These are phyloP conservation scores for Metaphire vulgaris DNA, from an alignment of 1,140 invertebrate genomes.

Conservation along the genomic window DNA sequence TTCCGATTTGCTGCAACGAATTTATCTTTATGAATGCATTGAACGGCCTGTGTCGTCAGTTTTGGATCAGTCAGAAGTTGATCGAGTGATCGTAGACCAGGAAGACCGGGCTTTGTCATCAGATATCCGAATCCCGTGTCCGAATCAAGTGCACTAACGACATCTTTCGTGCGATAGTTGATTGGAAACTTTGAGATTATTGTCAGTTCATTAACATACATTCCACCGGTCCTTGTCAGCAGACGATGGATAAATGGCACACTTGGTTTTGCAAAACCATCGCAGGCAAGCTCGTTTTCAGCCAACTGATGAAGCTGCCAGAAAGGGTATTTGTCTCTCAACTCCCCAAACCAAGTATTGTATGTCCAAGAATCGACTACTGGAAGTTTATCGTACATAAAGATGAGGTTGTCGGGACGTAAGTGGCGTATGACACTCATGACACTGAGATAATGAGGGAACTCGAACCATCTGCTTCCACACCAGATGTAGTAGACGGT, in stretches of 20 bases:
- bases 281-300: conserved; percentile 4
- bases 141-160: conserved; percentile 16
- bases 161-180: conserved; percentile 4
- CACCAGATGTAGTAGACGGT: conserved; percentile 29
- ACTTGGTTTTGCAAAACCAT: not conserved
- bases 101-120: conserved; percentile 7
- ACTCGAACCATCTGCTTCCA: conserved; percentile 29
- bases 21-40: not conserved
- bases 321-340: conserved; percentile 25
- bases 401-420: conserved; percentile 26
- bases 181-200: conserved; percentile 21
- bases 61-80: not conserved
- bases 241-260: conserved; percentile 6
- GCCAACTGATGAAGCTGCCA: conserved; percentile 7
- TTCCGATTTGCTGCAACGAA: not conserved
- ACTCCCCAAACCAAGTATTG: conserved; percentile 29
- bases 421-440: conserved; percentile 23
- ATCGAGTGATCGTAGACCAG: not conserved
- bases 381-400: conserved; percentile 23
- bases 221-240: conserved; percentile 21
- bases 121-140: conserved; percentile 8
- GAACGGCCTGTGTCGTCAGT: not conserved
- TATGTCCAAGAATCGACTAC: conserved; percentile 27
- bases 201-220: conserved; percentile 26
- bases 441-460: conserved; percentile 27